Base-by-base conservation (phyloP, 2,888 invertebrate genomes). In the Petrolisthes manimaculis region DNA sequence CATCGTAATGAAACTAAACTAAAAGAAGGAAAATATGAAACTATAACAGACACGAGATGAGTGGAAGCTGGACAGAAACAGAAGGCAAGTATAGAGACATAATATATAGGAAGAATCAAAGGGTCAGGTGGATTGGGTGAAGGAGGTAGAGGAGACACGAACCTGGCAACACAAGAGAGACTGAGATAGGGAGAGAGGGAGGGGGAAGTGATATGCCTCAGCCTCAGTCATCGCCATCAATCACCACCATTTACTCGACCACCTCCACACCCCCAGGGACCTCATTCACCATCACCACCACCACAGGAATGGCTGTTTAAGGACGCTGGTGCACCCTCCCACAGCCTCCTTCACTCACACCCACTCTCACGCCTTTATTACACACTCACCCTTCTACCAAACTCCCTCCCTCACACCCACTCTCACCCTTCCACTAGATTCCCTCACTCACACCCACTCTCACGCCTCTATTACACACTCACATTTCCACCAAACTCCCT, bases 221-320 rank as follows among this genome's bases (percentile, higher is more conserved):
- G 74, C 83, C 78, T 84, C 67, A 53, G 79, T 79, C 79, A 79
- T 79, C 61, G 79, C 56, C 84, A 84, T 84, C 79, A 12, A 84
- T 84, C 84, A 79, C 69, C 61, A 71, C 67, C 79, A 79, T 84
- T 84, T 84, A 79, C 21, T 67, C 69, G 18, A n/a, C 67, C 53
- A 54, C 69, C 84, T 18, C 77, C 78, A 84, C 84, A 84, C 79
- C 79, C 78, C 77, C 37, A 18, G 67, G 84, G 84, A 79, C 84
- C 79, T 84, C 37, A 37, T 37, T 37, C 37, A 37, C 37, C 37
- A 37, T 54, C 21, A 79, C 37, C 79, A 37, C 51, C 84, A 79
- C 84, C 84, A 51, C 84, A 84, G 84, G 61, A 77, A 84, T 84
- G 84, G 61, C 21, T 61, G 83, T 12, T 21, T 56, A 24, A 80